Conservation (phyloP, 2,113 vertebrate species). For the Neolamprologus cancellatus region DNA sequence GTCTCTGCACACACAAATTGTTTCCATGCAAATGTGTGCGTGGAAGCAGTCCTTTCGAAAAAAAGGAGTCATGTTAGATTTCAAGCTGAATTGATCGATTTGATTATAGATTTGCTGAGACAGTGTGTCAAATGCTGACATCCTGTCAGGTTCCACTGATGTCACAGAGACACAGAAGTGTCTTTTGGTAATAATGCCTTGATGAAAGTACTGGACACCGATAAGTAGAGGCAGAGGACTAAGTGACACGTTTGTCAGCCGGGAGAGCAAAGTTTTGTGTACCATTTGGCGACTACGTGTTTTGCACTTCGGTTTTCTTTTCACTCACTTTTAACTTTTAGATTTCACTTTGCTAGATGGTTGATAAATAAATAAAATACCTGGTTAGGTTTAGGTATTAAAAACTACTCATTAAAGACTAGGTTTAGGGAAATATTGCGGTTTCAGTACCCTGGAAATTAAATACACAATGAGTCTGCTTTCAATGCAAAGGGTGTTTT, state of each 20-base stretch:
- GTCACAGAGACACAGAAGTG: background rate
- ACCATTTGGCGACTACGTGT: background rate
- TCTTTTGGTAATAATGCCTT: background rate
- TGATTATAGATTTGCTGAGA: background rate
- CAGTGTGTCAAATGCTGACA: background rate
- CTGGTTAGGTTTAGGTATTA: background rate
- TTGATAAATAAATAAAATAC: background rate
- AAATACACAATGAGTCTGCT: background rate
- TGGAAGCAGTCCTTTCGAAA: background rate
- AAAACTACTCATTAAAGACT: background rate
- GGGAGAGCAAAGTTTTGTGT: background rate
- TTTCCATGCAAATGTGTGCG: background rate
- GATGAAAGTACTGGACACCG: background rate
- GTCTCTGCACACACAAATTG: background rate
- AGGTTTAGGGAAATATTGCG: background rate
- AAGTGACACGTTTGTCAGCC: background rate
- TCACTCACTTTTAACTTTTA: background rate
- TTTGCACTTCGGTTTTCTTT: background rate
- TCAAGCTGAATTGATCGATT: background rate
- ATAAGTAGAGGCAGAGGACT: background rate
- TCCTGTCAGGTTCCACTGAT: background rate
- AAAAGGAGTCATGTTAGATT: background rate
- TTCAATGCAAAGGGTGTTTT: background rate
- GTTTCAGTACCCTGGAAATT: background rate
- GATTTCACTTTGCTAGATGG: background rate